Conservation (phyloP, 2,888 invertebrate genomes). For the Bombylius discolor region DNA sequence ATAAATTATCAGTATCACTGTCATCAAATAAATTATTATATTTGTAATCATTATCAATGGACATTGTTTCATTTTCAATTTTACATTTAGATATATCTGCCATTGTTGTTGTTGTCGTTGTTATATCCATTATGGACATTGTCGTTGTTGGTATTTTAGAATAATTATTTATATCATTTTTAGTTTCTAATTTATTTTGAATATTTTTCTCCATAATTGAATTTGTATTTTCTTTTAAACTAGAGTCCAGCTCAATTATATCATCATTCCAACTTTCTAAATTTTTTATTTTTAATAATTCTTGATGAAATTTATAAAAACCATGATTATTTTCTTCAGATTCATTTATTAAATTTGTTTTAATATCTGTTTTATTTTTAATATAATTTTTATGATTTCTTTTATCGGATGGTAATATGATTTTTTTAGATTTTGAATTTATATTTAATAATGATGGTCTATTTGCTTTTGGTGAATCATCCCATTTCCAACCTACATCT, state of each 20-base stretch:
- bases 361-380: too few relatives aligned
- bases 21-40: conserved; percentile 3
- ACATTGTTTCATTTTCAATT: background rate
- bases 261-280: background rate
- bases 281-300: background rate
- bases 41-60: background rate
- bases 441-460: background rate
- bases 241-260: conserved; percentile 1
- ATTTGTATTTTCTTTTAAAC: conserved; percentile 1
- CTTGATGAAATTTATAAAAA: conserved; percentile 6
- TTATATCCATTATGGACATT: too few relatives aligned
- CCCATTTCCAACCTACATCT: conserved; percentile 10
- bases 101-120: background rate
- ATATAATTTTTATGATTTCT: background rate
- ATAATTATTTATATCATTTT: background rate
- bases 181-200: background rate
- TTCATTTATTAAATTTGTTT: background rate
- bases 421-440: background rate
- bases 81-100: background rate
- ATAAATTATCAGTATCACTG: conserved; percentile 6
- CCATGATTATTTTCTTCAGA: background rate
- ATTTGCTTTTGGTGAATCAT: background rate
- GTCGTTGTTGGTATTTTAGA: background rate
- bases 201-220: background rate
- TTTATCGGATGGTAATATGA: background rate